These are phyloP conservation scores for Ophthalmolycus amberensis DNA, from an alignment of 2,113 vertebrate genomes.

Conservation along the genomic window DNA sequence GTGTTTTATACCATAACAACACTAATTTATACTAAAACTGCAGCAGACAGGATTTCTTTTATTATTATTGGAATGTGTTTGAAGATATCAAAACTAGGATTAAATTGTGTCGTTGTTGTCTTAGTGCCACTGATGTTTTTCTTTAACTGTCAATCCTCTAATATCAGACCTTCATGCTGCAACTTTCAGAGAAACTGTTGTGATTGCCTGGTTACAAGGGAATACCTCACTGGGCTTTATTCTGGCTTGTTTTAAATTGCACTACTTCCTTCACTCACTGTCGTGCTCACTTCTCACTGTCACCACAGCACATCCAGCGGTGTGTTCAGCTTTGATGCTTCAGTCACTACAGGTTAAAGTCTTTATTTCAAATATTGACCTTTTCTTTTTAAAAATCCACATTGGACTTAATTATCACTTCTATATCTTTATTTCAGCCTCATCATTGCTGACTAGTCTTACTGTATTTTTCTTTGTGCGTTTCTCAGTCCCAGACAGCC, in stretches of 20 bases:
- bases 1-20: neutral
- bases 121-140: neutral
- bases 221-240: neutral
- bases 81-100: neutral
- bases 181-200: neutral
- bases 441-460: neutral
- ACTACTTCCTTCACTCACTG: slow-evolving; percentile 20
- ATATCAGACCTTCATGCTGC: neutral
- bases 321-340: slow-evolving; percentile 49
- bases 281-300: slow-evolving; percentile 48
- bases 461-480: neutral
- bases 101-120: neutral
- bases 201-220: neutral
- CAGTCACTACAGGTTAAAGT: slow-evolving; percentile 72
- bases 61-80: neutral
- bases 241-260: neutral
- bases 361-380: neutral
- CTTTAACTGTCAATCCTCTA: neutral
- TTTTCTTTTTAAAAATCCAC: neutral
- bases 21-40: neutral
- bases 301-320: slow-evolving; percentile 58
- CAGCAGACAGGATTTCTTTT: neutral
- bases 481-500: slow-evolving; percentile 50
- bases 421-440: neutral
- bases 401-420: neutral